phyloP scores from a whole-genome alignment of 2,113 vertebrate genomes.

The Salvelinus namaycush region DNA sequence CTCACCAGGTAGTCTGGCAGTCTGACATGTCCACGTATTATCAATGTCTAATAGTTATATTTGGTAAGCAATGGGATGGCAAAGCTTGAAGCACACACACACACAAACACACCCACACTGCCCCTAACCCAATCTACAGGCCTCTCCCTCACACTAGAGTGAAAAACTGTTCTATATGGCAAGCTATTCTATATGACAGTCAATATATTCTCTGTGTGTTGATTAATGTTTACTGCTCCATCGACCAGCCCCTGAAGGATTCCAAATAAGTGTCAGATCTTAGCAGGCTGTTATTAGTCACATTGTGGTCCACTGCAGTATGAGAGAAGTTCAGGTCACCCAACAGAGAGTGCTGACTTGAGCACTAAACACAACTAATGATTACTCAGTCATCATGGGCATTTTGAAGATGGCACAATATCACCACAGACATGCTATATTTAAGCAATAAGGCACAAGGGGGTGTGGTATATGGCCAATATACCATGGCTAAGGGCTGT shows the following conservation, averaged over 20 bases:
- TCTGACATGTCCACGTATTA: slow-evolving; percentile 26
- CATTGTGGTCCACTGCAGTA: background rate
- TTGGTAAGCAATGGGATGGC: background rate
- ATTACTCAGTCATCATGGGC: slow-evolving; percentile 19
- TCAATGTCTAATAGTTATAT: background rate
- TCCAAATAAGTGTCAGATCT: slow-evolving; percentile 37
- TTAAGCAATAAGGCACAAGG: too few species aligned
- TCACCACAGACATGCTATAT: background rate
- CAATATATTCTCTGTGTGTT: slow-evolving; percentile 32
- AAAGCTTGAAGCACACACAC: background rate
- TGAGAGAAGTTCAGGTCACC: slow-evolving; percentile 2
- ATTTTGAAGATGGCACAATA: background rate
- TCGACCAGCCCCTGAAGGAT: slow-evolving; percentile 35
- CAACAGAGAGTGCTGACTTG: background rate
- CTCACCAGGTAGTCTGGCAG: background rate
- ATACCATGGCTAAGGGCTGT: too few species aligned
- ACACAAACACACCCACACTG: background rate
- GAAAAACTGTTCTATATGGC: slow-evolving; percentile 16
- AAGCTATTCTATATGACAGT: slow-evolving; percentile 14
- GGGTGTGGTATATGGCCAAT: too few species aligned
- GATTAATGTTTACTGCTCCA: slow-evolving; percentile 40
- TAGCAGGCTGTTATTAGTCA: slow-evolving; percentile 44
- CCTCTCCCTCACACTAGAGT: slow-evolving; percentile 33
- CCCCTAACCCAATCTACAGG: background rate
- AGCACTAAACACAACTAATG: slow-evolving; percentile 22